These are phyloP conservation scores for Psettodes erumei DNA, from an alignment of 2,113 vertebrate genomes.

Conservation along the genomic window DNA sequence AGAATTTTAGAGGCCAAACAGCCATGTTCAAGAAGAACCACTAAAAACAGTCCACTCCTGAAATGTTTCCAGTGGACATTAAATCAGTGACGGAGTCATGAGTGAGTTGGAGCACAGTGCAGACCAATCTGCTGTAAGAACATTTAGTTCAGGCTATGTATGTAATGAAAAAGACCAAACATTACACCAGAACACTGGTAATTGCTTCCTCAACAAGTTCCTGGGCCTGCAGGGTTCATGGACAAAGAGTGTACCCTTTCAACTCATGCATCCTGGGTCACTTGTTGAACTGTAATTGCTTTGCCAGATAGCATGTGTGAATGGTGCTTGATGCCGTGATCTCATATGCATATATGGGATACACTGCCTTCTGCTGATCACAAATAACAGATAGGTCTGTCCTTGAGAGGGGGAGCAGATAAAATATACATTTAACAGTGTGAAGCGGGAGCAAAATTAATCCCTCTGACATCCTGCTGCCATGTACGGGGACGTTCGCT, in stretches of 20 bases:
- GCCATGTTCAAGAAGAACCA: too few species aligned
- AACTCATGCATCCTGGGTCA: slow-evolving; percentile 57
- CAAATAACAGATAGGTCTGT: slow-evolving; percentile 64
- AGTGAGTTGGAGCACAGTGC: too few species aligned
- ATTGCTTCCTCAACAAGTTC: too few species aligned
- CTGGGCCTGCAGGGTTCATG: too few species aligned
- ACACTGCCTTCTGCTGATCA: slow-evolving; percentile 39
- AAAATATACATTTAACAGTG: slow-evolving; percentile 57
- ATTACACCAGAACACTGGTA: too few species aligned
- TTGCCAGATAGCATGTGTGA: slow-evolving; percentile 57
- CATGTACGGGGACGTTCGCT: slow-evolving; percentile 28
- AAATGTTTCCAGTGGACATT: too few species aligned
- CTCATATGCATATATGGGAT: slow-evolving; percentile 55
- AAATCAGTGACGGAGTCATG: too few species aligned
- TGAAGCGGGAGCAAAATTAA: slow-evolving; percentile 59
- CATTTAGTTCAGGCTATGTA: too few species aligned
- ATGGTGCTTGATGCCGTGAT: slow-evolving; percentile 40
- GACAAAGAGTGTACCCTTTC: slow-evolving; percentile 56
- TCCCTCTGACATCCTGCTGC: slow-evolving; percentile 69
- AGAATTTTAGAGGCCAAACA: too few species aligned
- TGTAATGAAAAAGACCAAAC: too few species aligned
- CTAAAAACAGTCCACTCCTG: too few species aligned
- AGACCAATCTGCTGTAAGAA: too few species aligned
- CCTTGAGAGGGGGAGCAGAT: slow-evolving; percentile 41
- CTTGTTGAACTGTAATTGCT: slow-evolving; percentile 64